A percentile compares a stretch with the other conserved stretches of the same genome.
Evolutionary conservation across 2,797 vertebrate species (phyloP).

Genomic region (Liasis olivaceus): DNA sequence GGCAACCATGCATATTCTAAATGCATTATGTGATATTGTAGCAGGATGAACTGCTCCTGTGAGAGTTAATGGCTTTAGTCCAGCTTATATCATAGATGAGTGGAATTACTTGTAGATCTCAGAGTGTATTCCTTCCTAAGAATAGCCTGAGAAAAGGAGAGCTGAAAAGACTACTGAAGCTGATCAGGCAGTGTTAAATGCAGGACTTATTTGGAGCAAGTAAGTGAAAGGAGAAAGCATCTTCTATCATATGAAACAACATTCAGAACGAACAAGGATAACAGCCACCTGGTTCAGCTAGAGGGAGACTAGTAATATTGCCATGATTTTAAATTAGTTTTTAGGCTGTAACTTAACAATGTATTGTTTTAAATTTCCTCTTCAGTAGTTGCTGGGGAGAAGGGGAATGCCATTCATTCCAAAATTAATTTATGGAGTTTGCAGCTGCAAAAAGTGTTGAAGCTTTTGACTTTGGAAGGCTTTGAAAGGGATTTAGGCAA

Average conservation of each 20-base stretch:
- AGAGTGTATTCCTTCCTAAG: conserved; percentile 5
- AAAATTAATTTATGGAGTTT: neutral
- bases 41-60: neutral
- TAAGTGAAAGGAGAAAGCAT: neutral
- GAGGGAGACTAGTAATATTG: neutral
- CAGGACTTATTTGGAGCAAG: neutral
- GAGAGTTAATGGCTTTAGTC: conserved; percentile 4
- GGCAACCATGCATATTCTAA: neutral
- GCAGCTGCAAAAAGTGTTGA: neutral
- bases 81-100: conserved; percentile 1
- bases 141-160: conserved; percentile 5
- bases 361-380: neutral
- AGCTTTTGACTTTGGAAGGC: neutral
- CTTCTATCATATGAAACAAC: neutral
- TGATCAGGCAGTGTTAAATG: neutral
- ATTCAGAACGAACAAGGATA: neutral
- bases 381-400: neutral
- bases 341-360: neutral
- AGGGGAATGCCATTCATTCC: neutral
- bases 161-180: neutral
- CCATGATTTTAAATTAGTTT: neutral
- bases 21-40: conserved; percentile 10
- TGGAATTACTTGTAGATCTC: conserved; percentile 10
- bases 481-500: neutral
- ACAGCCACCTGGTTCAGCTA: neutral